phyloP scores from a whole-genome alignment of 2,113 vertebrate species.

The Rhineura floridana region DNA sequence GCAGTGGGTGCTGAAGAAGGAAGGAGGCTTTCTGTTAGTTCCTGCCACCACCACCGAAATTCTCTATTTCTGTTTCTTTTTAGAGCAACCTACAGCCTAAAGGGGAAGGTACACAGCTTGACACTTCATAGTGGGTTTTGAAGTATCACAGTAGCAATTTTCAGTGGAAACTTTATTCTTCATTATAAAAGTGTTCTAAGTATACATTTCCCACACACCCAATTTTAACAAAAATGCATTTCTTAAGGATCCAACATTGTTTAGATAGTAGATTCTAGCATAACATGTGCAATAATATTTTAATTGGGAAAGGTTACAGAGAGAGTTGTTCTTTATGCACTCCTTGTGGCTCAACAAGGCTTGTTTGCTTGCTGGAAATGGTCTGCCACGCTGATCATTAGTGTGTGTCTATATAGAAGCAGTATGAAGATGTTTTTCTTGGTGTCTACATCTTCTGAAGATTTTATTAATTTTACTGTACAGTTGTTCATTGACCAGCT shows the following conservation, averaged over 20 bases:
- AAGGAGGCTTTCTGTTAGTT: neutral
- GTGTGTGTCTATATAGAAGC: neutral
- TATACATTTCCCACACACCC: neutral
- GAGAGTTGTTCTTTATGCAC: neutral
- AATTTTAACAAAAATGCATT: neutral
- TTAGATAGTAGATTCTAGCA: neutral
- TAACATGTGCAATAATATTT: neutral
- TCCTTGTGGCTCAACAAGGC: neutral
- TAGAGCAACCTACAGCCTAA: neutral
- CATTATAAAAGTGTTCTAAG: neutral
- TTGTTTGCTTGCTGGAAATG: neutral
- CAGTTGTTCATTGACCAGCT: neutral
- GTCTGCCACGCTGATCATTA: neutral
- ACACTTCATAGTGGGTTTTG: neutral
- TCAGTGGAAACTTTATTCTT: neutral
- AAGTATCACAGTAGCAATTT: neutral
- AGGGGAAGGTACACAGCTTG: neutral
- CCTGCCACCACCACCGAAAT: neutral
- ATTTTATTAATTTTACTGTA: neutral
- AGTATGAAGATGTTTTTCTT: neutral
- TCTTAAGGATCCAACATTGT: neutral
- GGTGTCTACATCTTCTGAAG: neutral
- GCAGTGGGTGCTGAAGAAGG: conserved; percentile 18
- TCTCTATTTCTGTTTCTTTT: neutral
- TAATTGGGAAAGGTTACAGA: neutral